These are phyloP conservation scores for Pseudomyrmex gracilis DNA, from an alignment of 1,140 invertebrate species.

Conservation along the genomic window DNA sequence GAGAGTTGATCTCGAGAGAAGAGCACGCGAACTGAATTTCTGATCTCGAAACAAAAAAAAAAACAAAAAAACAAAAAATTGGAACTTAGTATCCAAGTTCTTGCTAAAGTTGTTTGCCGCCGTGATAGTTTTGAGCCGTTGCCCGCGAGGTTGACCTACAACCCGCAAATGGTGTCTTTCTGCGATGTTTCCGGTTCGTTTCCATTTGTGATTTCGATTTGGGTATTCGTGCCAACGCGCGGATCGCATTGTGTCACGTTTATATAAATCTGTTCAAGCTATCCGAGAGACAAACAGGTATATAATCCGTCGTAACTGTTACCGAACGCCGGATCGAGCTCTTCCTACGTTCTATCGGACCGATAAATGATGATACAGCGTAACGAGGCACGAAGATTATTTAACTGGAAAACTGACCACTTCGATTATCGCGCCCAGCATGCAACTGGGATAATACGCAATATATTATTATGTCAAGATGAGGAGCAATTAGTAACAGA, in stretches of 20 bases:
- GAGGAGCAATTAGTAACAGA: neutral
- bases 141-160: neutral
- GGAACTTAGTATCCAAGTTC: slow-evolving; percentile 1
- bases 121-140: slow-evolving; percentile 17
- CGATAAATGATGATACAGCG: neutral
- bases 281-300: neutral
- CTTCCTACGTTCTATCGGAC: slow-evolving; percentile 8
- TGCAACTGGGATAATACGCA: neutral
- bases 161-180: neutral
- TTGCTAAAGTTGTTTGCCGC: neutral
- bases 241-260: neutral
- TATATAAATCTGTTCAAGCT: neutral
- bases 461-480: neutral
- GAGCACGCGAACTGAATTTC: too few relatives aligned
- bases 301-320: slow-evolving; percentile 16
- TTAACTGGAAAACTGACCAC: slow-evolving; percentile 1
- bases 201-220: slow-evolving; percentile 7
- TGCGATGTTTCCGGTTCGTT: neutral
- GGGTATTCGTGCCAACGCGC: neutral
- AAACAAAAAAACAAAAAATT: too few relatives aligned
- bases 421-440: neutral
- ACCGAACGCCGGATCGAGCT: neutral
- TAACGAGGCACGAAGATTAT: neutral
- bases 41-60: neutral
- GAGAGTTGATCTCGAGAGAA: neutral